These are phyloP conservation scores for Scarus forsteni DNA, from an alignment of 2,797 vertebrate species.

Conservation along the genomic window DNA sequence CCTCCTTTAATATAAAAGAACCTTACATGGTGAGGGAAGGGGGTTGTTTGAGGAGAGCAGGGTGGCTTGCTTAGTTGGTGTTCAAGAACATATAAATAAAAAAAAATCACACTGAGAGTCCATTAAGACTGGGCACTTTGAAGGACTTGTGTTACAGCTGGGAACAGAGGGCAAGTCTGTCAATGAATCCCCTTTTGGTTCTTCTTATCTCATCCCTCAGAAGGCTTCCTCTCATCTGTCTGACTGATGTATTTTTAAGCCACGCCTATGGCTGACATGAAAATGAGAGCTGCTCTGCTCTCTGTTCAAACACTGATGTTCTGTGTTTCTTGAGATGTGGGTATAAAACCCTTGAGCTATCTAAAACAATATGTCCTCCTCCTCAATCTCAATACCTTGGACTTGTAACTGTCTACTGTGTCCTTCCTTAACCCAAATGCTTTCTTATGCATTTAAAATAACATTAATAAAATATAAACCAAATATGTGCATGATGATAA, in stretches of 20 bases:
- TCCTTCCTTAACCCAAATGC: background rate
- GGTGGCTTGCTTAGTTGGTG: conserved; percentile 24
- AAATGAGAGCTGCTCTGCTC: conserved; percentile 45
- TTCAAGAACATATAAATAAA: conserved; percentile 44
- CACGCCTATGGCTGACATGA: conserved; percentile 51
- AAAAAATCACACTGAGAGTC: conserved; percentile 33
- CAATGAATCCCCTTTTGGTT: conserved; percentile 63
- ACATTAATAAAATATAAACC: too few relatives aligned
- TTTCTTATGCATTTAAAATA: too few relatives aligned
- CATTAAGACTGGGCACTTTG: conserved; percentile 48
- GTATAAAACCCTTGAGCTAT: conserved; percentile 21
- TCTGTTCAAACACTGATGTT: conserved; percentile 36
- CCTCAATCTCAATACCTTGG: conserved; percentile 8
- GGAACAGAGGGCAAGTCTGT: conserved; percentile 63
- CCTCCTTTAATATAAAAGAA: conserved; percentile 49
- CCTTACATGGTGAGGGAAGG: conserved; percentile 35
- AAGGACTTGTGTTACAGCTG: conserved; percentile 60
- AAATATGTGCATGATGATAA: too few relatives aligned
- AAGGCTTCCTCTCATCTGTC: conserved; percentile 54
- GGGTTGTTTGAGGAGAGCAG: conserved; percentile 31
- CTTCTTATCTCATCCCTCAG: conserved; percentile 47
- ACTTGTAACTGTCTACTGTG: background rate
- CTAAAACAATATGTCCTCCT: conserved; percentile 8
- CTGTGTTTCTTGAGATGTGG: conserved; percentile 38
- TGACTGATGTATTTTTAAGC: conserved; percentile 72